phyloP scores from a whole-genome alignment of 1,140 invertebrate genomes.

The Muscidifurax raptorellus region DNA sequence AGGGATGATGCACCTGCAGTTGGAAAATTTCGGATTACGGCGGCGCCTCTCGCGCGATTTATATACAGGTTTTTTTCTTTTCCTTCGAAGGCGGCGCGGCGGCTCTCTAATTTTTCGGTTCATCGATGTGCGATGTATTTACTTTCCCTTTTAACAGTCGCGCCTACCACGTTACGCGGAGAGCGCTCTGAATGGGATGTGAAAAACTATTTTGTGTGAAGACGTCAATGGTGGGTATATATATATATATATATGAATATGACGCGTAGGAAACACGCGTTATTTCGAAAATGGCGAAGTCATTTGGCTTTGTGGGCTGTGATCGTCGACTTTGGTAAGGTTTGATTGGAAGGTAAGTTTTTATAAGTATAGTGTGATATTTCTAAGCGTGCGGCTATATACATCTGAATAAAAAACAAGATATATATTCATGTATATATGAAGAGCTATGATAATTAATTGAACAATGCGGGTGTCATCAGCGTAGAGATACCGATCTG shows the following conservation, averaged over 20 bases:
- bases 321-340: too few relatives aligned
- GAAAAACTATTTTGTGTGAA: conserved; percentile 21
- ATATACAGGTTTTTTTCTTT: neutral
- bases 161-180: conserved; percentile 6
- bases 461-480: too few relatives aligned
- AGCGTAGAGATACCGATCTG: too few relatives aligned
- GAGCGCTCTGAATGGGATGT: neutral
- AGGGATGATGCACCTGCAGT: conserved; percentile 40
- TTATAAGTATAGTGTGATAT: too few relatives aligned
- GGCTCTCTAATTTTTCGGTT: neutral
- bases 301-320: too few relatives aligned
- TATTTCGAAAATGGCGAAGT: neutral
- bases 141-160: conserved; percentile 14
- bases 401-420: too few relatives aligned
- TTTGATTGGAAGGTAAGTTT: too few relatives aligned
- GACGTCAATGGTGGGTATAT: neutral
- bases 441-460: too few relatives aligned
- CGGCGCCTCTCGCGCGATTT: conserved; percentile 1
- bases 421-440: too few relatives aligned
- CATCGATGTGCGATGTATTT: conserved; percentile 23
- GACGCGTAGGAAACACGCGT: neutral
- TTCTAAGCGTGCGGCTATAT: too few relatives aligned
- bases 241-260: too few relatives aligned
- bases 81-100: neutral
- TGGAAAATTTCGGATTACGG: conserved; percentile 37